These are phyloP conservation scores for Cottoperca gobio DNA, from an alignment of 2,797 vertebrate genomes.

Conservation along the genomic window DNA sequence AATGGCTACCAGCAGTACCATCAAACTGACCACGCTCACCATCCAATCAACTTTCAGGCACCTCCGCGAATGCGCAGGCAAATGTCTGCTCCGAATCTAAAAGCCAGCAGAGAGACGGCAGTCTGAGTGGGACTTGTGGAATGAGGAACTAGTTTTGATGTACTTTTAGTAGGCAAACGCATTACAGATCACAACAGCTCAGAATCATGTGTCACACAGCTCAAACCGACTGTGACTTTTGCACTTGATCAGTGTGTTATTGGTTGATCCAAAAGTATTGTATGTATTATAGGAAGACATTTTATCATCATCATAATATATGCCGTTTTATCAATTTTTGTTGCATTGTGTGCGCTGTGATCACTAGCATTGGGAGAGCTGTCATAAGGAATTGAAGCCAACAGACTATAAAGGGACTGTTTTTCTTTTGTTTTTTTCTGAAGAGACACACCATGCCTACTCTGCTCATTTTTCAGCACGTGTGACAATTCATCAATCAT, in stretches of 20 bases:
- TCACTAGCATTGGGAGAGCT: constrained; percentile 59
- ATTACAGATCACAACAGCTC: constrained; percentile 85
- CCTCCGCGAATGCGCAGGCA: constrained; percentile 97
- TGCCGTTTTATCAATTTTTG: constrained; percentile 66
- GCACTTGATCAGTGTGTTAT: constrained; percentile 73
- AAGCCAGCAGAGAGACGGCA: constrained; percentile 93
- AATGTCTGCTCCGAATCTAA: constrained; percentile 96
- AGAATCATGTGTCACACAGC: constrained; percentile 63
- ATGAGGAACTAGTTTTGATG: constrained; percentile 45
- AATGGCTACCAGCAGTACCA: constrained; percentile 79
- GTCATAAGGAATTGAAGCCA: constrained; percentile 67
- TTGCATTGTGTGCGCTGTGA: constrained; percentile 60
- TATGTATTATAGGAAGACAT: constrained; percentile 69
- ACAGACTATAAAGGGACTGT: constrained; percentile 51
- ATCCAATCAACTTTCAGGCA: constrained; percentile 88
- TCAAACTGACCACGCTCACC: constrained; percentile 82
- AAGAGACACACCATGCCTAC: constrained; percentile 36
- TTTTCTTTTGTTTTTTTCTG: constrained; percentile 19
- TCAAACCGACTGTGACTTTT: constrained; percentile 74
- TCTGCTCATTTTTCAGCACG: constrained; percentile 56
- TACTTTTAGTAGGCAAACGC: constrained; percentile 73
- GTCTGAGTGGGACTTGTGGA: constrained; percentile 83
- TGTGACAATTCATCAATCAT: constrained; percentile 67
- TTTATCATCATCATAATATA: constrained; percentile 60
- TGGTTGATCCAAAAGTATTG: constrained; percentile 79